Evolutionary conservation across 2,113 vertebrate species (phyloP), one percentile per base, ranked within the genome.

Genomic region (Heterochromis multidens): DNA sequence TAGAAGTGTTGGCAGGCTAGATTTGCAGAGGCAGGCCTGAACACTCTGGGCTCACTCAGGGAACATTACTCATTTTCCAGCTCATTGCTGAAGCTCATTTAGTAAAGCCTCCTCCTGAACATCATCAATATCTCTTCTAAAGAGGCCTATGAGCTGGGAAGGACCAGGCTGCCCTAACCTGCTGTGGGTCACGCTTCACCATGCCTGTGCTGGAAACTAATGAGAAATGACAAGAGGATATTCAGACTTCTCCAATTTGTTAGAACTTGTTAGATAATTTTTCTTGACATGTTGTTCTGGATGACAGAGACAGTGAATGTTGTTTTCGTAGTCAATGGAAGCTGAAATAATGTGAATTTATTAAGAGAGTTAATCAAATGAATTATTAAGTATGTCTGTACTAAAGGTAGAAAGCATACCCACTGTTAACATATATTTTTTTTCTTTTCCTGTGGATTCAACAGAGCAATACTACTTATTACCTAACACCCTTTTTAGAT

Each of bases 11-110:
- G 52, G 21, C 80, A 84, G 79, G 43, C 58, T 25, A 35, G 82
- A 43, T 81, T 80, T 11, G 59, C 31, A 19, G 52, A 76, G 84
- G 79, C 86, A 86, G 77, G 79, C 91, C 78, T 13, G 23, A 63
- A 81, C 49, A 82, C 83, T 88, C 85, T 82, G 78, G 79, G 72
- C 85, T 89, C 87, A 70, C 81, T 79, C 84, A 62, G 84, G 78
- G 89, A 94, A 94, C 93, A 95, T 96, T 89, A 89, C 62, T 95
- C 93, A 95, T 95, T 93, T 95, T 92, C 87, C 93, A 95, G 67
- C 87, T 92, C 93, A 92, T 92, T 92, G 93, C 94, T 88, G 89
- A 79, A 89, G 91, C 92, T 95, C 95, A 94, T 95, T 95, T 94
- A 95, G 92, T 93, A 89, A 93, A 90, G 72, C 88, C 90, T 92